Base-by-base conservation (phyloP, 2,888 invertebrate species). In the Phengaris alcon region DNA sequence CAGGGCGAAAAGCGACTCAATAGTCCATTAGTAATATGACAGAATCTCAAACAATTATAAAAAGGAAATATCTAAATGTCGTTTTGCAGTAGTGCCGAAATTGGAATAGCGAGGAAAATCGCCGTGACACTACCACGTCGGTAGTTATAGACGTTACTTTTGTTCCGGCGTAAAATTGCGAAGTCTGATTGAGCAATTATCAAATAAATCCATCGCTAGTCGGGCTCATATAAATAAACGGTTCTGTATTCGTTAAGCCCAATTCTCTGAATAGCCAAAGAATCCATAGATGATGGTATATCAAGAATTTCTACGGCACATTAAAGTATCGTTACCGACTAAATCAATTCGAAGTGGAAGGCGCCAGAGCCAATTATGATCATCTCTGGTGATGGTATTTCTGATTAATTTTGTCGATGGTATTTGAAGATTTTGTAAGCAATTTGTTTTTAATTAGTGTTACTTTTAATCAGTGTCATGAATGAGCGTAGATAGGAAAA, bases 261-360 rank as follows among this genome's bases (percentile, higher is more conserved):
- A 75, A 73, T 69, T 74, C 76, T 77, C 76, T 76, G 73, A 70
- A 76, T 75, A 68, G 77, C 74, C 75, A 77, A 78, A 13, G 64
- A 64, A 35, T n/a, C 64, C 64, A 64, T 64, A 78, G 81, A 81
- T 82, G 80, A 84, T 81, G 80, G 80, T 79, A 81, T 81, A 84
- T 86, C 84, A 84, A 74, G 79, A 81, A 85, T 84, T 84, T 82
- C 82, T 82, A 84, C 82, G 84, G 81, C 76, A 75, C 77, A 79
- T 80, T 81, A 79, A 74, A 54, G 46, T 48, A 54, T 75, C 55
- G 75, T 55, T 55, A 44, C 46, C 57, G 54, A 52, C 51, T 12
- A 13, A 72, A 72, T 72, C 72, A 52, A 70, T 72, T 72, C 35
- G 72, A 22, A 22, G 12, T 72, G 72, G 48, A 12, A 72, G 72